phyloP scores from a whole-genome alignment of 1,140 invertebrate genomes.

The Uloborus diversus region DNA sequence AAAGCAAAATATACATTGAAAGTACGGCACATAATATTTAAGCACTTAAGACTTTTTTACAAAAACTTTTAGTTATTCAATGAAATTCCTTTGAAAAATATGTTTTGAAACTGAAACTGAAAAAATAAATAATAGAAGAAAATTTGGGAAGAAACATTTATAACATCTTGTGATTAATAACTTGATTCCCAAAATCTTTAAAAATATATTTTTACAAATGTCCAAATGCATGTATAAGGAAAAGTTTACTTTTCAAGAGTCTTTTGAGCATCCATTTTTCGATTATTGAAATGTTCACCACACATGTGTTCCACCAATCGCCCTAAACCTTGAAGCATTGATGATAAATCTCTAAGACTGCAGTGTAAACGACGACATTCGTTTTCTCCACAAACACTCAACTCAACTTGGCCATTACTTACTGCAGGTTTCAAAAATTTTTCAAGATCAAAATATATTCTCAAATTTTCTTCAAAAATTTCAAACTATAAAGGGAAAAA shows the following conservation, averaged over 20 bases:
- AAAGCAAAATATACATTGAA: too few species aligned
- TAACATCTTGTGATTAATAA: too few species aligned
- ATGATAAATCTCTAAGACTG: conserved; percentile 72
- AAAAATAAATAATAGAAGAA: too few species aligned
- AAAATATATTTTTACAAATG: too few species aligned
- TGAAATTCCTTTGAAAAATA: too few species aligned
- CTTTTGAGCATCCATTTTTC: conserved; percentile 44
- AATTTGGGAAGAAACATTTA: too few species aligned
- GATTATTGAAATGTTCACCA: conserved; percentile 66
- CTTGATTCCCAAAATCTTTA: too few species aligned
- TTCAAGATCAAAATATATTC: conserved; percentile 70
- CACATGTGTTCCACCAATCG: conserved; percentile 71
- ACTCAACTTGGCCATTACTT: conserved; percentile 59
- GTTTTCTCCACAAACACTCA: conserved; percentile 67
- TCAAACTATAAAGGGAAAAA: conserved; percentile 61
- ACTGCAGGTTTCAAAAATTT: conserved; percentile 62
- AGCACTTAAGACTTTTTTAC: too few species aligned
- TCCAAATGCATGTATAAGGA: too few species aligned
- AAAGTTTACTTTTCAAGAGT: conserved; percentile 39
- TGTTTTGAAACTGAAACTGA: too few species aligned
- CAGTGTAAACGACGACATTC: conserved; percentile 70
- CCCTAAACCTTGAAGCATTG: conserved; percentile 72
- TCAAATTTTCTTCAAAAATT: conserved; percentile 68
- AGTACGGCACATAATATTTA: too few species aligned
- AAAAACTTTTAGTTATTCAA: too few species aligned